These are phyloP conservation scores for Ridgeia piscesae DNA, from an alignment of 1,140 invertebrate genomes.

Conservation along the genomic window DNA sequence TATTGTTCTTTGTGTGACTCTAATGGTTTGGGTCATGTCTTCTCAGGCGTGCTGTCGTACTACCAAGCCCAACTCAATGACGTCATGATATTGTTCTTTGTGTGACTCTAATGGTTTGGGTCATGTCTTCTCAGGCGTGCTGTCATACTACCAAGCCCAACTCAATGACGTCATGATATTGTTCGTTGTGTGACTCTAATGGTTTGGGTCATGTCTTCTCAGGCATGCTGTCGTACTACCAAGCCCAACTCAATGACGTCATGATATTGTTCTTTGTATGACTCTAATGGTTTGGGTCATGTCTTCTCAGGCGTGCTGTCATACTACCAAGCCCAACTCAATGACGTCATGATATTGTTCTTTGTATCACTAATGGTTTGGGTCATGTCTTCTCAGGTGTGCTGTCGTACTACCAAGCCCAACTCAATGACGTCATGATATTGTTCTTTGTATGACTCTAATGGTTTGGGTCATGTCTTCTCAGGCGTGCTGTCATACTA, in stretches of 20 bases:
- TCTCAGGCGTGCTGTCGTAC: not conserved
- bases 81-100: not conserved
- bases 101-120: not conserved
- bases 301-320: not conserved
- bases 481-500: conserved; percentile 26
- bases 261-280: conserved; percentile 66
- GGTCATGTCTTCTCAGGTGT: not conserved
- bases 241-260: conserved; percentile 22
- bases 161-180: conserved; percentile 21
- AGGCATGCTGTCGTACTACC: conserved; percentile 28
- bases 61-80: not conserved
- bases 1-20: not conserved
- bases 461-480: not conserved
- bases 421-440: conserved; percentile 9
- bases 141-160: conserved; percentile 21
- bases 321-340: not conserved
- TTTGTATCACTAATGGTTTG: not conserved
- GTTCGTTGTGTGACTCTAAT: not conserved
- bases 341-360: not conserved
- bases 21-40: not conserved
- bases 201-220: not conserved
- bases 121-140: conserved; percentile 16
- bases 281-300: not conserved
- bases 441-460: not conserved
- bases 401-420: not conserved